Percentiles rank a stretch among this genome's conserved stretches.
Conservation (phyloP, 2,888 invertebrate genomes). For the Lithophane socia region DNA sequence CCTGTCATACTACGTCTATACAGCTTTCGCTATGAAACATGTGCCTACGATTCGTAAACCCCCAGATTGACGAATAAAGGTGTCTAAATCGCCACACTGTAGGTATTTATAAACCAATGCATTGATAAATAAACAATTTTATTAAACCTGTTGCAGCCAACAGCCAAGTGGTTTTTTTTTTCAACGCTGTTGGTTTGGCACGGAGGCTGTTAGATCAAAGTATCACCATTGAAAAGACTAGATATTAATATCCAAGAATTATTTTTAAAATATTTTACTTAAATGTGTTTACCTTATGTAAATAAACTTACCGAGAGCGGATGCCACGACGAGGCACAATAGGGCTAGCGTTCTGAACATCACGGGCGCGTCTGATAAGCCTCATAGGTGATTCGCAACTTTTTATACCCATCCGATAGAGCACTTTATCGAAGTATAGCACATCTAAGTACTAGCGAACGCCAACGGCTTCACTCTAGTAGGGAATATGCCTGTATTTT, state of each 20-base stretch:
- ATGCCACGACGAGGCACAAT: conserved; percentile 38
- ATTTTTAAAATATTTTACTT: background rate
- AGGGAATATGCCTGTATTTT: too few species aligned
- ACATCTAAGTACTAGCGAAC: background rate
- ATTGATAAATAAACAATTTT: background rate
- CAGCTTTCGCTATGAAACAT: too few species aligned
- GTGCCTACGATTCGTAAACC: too few species aligned
- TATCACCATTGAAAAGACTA: background rate
- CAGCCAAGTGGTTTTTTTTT: background rate
- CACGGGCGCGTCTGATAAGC: conserved; percentile 21
- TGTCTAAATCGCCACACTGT: too few species aligned
- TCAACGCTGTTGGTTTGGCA: background rate
- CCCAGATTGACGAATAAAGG: too few species aligned
- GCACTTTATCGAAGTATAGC: background rate
- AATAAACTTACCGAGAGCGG: conserved; percentile 47
- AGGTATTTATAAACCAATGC: conserved; percentile 4
- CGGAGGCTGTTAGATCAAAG: background rate
- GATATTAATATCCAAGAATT: background rate
- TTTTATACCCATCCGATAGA: conserved; percentile 43
- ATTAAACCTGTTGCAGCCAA: background rate
- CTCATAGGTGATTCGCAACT: background rate
- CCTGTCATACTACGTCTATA: too few species aligned
- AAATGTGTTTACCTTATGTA: background rate
- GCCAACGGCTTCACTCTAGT: background rate
- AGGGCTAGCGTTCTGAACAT: conserved; percentile 45